Percentiles rank a stretch among this genome's conserved stretches.
Evolutionary conservation across 1,140 invertebrate genomes (phyloP).

Genomic region (Drosophila trapezifrons): DNA sequence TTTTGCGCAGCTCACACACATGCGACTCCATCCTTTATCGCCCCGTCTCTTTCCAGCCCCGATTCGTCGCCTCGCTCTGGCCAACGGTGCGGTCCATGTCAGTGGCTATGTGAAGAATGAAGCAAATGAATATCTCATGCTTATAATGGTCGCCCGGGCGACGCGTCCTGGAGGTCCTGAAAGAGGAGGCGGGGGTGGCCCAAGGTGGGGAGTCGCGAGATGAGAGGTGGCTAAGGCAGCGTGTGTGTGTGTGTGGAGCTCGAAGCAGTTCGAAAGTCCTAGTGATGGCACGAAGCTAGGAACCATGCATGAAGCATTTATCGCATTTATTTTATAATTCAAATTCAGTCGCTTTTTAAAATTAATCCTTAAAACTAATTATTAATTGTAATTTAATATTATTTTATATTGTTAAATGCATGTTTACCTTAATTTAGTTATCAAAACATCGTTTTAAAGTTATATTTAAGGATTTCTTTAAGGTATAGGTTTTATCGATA

Average conservation of each 20-base stretch:
- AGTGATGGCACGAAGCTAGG: background rate
- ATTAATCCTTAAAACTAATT: no score
- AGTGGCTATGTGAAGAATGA: constrained; percentile 77
- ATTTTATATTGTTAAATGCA: no score
- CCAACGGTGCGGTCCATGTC: constrained; percentile 53
- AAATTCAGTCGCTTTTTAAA: no score
- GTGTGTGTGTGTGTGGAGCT: constrained; percentile 10
- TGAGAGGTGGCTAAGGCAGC: constrained; percentile 3
- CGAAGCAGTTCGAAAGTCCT: constrained; percentile 16
- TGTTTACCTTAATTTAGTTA: no score
- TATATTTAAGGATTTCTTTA: no score
- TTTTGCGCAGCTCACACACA: constrained; percentile 73
- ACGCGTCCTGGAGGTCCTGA: background rate
- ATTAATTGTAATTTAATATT: no score
- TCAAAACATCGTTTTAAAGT: no score
- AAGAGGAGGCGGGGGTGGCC: constrained; percentile 2
- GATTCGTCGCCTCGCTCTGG: constrained; percentile 54
- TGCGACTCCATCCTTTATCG: constrained; percentile 36
- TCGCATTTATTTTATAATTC: background rate
- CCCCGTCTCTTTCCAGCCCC: constrained; percentile 24
- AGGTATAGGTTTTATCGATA: no score
- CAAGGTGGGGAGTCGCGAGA: constrained; percentile 25
- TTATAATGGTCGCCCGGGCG: constrained; percentile 77
- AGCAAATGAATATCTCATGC: constrained; percentile 80
- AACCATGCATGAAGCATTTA: no score